These are phyloP conservation scores for Bos indicus DNA, from an alignment of 2,113 vertebrate genomes.

Conservation along the genomic window DNA sequence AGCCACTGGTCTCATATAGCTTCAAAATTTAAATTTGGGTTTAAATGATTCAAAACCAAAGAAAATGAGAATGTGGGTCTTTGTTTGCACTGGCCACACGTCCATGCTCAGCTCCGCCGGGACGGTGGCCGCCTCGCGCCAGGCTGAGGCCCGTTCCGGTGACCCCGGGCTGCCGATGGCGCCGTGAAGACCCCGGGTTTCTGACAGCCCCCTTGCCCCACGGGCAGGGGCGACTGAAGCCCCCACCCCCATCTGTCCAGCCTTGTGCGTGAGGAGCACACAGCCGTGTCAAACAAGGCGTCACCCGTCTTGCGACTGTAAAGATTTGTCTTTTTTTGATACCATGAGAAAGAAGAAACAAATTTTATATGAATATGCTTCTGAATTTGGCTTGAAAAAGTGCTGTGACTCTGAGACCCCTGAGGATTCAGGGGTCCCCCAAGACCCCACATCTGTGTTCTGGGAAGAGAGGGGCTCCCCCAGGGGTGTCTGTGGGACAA, in stretches of 20 bases:
- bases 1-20: not conserved
- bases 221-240: rapidly evolving
- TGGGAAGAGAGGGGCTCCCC: not conserved
- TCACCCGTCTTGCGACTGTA: not conserved
- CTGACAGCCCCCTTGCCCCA: rapidly evolving
- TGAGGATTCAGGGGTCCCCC: not conserved
- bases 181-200: rapidly evolving
- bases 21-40: not conserved
- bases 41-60: not conserved
- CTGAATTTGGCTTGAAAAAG: not conserved
- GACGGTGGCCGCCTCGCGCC: rapidly evolving
- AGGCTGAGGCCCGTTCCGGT: rapidly evolving
- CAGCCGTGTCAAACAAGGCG: not conserved
- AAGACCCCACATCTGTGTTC: not conserved
- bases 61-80: not conserved
- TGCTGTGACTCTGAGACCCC: not conserved
- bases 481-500: rapidly evolving
- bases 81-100: rapidly evolving
- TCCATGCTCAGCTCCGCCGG: too few relatives aligned
- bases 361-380: not conserved
- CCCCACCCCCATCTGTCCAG: not conserved
- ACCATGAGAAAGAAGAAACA: not conserved
- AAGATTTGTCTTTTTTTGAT: not conserved
- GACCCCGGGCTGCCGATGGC: rapidly evolving
- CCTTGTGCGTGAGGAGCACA: too few relatives aligned